Evolutionary conservation across 1,140 invertebrate genomes (phyloP).

Genomic region (Zaprionus gabonicus): DNA sequence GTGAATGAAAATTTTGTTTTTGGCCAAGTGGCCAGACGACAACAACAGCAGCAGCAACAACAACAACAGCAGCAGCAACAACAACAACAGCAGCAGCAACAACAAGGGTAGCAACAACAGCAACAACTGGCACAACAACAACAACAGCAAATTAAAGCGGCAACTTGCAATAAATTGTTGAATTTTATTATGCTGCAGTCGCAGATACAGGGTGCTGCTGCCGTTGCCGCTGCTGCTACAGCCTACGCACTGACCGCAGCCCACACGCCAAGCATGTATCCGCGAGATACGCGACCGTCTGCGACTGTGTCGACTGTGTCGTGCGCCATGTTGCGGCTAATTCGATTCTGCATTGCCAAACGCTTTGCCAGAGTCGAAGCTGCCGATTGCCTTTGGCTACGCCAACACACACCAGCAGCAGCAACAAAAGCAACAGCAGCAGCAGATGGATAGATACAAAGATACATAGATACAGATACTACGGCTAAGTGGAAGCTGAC

Average conservation of each 20-base stretch:
- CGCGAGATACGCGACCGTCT: conserved; percentile 65
- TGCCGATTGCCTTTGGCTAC: conserved; percentile 67
- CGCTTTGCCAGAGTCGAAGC: conserved; percentile 75
- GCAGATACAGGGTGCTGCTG: conserved; percentile 60
- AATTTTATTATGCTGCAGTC: conserved; percentile 75
- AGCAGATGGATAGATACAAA: conserved; percentile 42
- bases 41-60: conserved; percentile 41
- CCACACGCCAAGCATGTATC: conserved; percentile 64
- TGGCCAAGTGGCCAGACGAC: conserved; percentile 31
- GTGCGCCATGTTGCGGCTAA: conserved; percentile 70
- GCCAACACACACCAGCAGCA: conserved; percentile 62
- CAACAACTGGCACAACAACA: conserved; percentile 34
- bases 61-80: conserved; percentile 56
- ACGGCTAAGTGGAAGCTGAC: conserved; percentile 38
- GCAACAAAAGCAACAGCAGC: conserved; percentile 11
- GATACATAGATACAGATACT: conserved; percentile 47
- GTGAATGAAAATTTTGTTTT: conserved; percentile 74
- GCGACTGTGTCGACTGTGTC: conserved; percentile 22
- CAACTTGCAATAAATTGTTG: conserved; percentile 81
- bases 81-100: conserved; percentile 66
- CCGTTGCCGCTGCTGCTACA: conserved; percentile 18
- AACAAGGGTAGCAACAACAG: conserved; percentile 60
- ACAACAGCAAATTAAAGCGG: conserved; percentile 78
- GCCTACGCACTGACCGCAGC: conserved; percentile 68
- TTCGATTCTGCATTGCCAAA: conserved; percentile 79